Base-by-base conservation (phyloP, 1,140 invertebrate genomes). In the Mya arenaria region DNA sequence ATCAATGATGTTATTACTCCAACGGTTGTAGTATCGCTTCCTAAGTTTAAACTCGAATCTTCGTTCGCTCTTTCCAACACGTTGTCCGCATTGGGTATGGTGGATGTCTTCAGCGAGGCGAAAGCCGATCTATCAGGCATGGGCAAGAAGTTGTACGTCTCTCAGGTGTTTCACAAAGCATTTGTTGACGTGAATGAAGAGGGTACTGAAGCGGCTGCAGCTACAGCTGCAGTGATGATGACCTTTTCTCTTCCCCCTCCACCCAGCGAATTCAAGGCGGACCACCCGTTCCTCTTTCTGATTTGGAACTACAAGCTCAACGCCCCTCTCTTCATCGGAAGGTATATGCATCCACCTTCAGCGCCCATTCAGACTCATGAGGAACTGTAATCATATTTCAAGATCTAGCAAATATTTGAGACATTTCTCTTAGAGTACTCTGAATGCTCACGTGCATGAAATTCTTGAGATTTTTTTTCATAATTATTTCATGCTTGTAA, bases 281-380 rank as follows among this genome's bases (percentile, higher is more conserved):
- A 96, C 86, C 94, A 94, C 81, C 96, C 96, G 0, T 97, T 96
- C 89, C 39, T 96, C 0, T 96, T 96, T 90, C 94, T 95, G 75
- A 95, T 97, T 28, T 93, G 95, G 71, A 95, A 96, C 86, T 93
- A 94, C 3, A 69, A 92, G 56, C 94, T 93, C 1, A 94, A 94
- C 0, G 92, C 93, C 4, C 94, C 95, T 30, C 89, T 97, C 3
- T 97, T 97, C 90, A 94, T 94, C 86, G 96, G 96, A 44, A 81
- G 86, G 15, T 83, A 91, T 44, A 41, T 36, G 19, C 36, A 32
- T 13, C 74, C 72, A 19, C 37, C 58, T 30, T 25, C 23, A 28
- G 60, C 19, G 30, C 8, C 60, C 23, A 25, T 13, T 4, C 39
- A 78, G 37, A 2, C n/a, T 1, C 44, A 37, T 55, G 74, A 65